Evolutionary conservation across 1,140 invertebrate genomes (phyloP), one percentile per base, ranked within the genome.

Genomic region (Caenorhabditis briggsae): DNA sequence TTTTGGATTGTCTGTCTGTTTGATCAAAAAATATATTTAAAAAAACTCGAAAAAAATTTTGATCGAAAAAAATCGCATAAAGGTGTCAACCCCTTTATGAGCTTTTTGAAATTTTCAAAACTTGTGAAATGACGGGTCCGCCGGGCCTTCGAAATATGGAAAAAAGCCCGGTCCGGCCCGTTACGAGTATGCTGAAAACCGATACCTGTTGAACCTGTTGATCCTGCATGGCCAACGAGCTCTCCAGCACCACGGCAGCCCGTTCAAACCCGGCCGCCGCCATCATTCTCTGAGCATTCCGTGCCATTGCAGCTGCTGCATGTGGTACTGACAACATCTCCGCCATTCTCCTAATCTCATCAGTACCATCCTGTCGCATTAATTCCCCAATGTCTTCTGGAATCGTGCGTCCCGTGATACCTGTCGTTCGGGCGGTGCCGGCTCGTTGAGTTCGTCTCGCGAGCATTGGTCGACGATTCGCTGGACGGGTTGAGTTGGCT

Each of bases 401-500:
- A 16, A 46, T 50, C 41, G 82, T 18, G 14, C 82, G 2, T 18
- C 74, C 70, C 33, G 11, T 9, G 0, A 41, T 25, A 61, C 70
- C 61, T 8, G 61, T 50, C 53, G 46, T 43, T 12, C 82, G 82
- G 1, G 55, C 18, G 2, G 55, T 25, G 2, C 74, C 74, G 0
- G 85, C 70, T 55, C 85, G 9, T 18, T 82, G 74, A 43, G 55
- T 55, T 64, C 85, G 16, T 23, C 85, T 59, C 16, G 85, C 85
- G 2, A 86, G 25, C 46, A 86, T 74, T 41, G 85, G 85, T 43
- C 85, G 70, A 20, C 85, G 33, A 18, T 61, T n/a, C 5, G 48
- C 46, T 48, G 74, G 43, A 16, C 74, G 55, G 0, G 48, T 56
- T 5, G 41, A 8, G 58, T 23, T 43, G 16, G 16, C 46, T 23